Base-by-base conservation (phyloP, 2,797 vertebrate species). In the Atherinosoma microstoma region DNA sequence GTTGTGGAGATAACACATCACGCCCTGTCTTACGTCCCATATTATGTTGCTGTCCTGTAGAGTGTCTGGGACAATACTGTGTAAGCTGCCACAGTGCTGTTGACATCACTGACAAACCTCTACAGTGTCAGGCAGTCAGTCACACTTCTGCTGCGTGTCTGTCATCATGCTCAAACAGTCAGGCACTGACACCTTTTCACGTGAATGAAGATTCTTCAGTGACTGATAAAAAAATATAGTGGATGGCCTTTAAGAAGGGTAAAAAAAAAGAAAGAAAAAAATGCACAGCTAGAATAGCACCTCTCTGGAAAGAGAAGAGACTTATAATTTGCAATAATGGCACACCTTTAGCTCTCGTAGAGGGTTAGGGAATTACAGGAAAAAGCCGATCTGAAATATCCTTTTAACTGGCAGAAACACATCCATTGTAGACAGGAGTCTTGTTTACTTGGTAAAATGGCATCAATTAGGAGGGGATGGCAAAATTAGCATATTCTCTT, bases 321-420 rank as follows among this genome's bases (percentile, higher is more conserved):
- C 88, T 93, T 95, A 87, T 95, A 95, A 97, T 98, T 97, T 96
- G 95, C 96, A 97, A 96, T 98, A 98, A 97, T 95, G 94, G 95
- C 84, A 90, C 91, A 94, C 94, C 96, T 94, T 94, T 95, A 95
- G 94, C 89, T 93, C 89, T 92, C 77, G 59, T 88, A 83, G 90
- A 94, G 94, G 30, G 30, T 32, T 32, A 32, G 30, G 89, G 94
- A 96, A 96, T 96, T 94, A 95, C 94, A 91, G 91, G 88, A 87
- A 92, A 95, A 95, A 94, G 89, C 88, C 84, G 92, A 90, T 92
- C 89, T 94, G 94, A 94, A 89, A 91, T 93, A 90, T 91, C 93
- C 94, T 94, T 94, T 94, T 91, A 94, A 93, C 94, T 66, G 84
- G 87, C 93, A 93, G 92, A 95, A 94, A 95, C 94, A 93, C 91